Conservation (phyloP, 2,113 vertebrate genomes). For the Morone saxatilis region DNA sequence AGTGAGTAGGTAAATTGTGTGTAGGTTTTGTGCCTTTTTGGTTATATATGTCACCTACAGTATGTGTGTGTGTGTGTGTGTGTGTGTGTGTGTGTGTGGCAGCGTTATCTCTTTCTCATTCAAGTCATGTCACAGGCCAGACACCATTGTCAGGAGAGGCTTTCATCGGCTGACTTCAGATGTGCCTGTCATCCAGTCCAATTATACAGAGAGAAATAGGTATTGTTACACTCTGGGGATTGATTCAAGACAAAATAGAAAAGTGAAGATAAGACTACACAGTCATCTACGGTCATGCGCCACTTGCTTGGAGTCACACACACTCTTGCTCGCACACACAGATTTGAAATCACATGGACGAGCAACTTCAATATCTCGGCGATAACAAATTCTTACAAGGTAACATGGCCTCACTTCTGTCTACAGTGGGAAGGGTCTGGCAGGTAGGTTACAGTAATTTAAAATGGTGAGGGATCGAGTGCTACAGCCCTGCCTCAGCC, state of each 20-base stretch:
- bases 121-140: constrained; percentile 87
- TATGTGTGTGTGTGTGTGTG: constrained; percentile 22
- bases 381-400: constrained; percentile 72
- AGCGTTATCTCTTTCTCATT: constrained; percentile 83
- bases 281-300: constrained; percentile 69
- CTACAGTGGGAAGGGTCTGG: constrained; percentile 58
- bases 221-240: constrained; percentile 86
- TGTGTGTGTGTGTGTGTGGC: constrained; percentile 31
- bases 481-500: constrained; percentile 42
- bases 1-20: constrained; percentile 18
- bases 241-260: constrained; percentile 87
- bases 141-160: constrained; percentile 86
- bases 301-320: constrained; percentile 51
- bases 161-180: constrained; percentile 87
- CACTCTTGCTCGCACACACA: constrained; percentile 36
- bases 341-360: constrained; percentile 71
- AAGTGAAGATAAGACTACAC: constrained; percentile 80
- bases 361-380: constrained; percentile 71
- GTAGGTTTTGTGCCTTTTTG: constrained; percentile 25
- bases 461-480: constrained; percentile 56
- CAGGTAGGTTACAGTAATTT: constrained; percentile 69
- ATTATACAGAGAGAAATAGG: constrained; percentile 88
- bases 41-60: constrained; percentile 44
- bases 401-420: constrained; percentile 50
- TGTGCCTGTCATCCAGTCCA: constrained; percentile 87